A percentile compares a stretch with the other conserved stretches of the same genome.
Evolutionary conservation across 1,140 invertebrate species (phyloP).

Genomic region (Philopotamus ludificatus): DNA sequence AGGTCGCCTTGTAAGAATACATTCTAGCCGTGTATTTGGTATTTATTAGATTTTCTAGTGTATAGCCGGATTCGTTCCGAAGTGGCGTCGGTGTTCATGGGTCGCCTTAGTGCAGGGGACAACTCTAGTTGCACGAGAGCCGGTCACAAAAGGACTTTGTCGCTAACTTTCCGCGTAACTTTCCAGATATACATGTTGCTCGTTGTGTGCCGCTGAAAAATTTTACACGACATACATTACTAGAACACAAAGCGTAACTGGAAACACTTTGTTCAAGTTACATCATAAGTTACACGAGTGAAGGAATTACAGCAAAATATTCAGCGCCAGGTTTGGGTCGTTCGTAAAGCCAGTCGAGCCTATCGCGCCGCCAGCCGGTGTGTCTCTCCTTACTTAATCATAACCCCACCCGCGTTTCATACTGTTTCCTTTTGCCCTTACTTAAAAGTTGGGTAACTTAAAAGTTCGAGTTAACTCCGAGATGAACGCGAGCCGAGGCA

Average conservation of each 20-base stretch:
- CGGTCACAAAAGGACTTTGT: constrained; percentile 26
- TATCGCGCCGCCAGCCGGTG: constrained; percentile 20
- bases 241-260: constrained; percentile 38
- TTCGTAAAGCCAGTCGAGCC: constrained; percentile 37
- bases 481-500: constrained; percentile 40
- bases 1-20: too few species aligned
- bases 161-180: constrained; percentile 32
- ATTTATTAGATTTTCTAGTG: too few species aligned
- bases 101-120: too few species aligned
- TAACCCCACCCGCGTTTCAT: constrained; percentile 39
- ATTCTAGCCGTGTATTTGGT: too few species aligned
- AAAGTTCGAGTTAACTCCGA: constrained; percentile 41
- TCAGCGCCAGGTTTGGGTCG: constrained; percentile 26
- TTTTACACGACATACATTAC: constrained; percentile 41
- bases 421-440: constrained; percentile 41
- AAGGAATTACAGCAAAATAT: constrained; percentile 39
- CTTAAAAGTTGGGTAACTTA: constrained; percentile 42
- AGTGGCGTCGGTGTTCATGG: too few species aligned
- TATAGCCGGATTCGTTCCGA: too few species aligned
- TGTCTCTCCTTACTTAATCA: constrained; percentile 40
- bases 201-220: constrained; percentile 35
- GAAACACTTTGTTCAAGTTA: constrained; percentile 38
- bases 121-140: neutral
- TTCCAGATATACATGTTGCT: constrained; percentile 34
- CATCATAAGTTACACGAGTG: constrained; percentile 39